Evolutionary conservation across 2,888 invertebrate genomes (phyloP).

Genomic region (Trilocha varians): DNA sequence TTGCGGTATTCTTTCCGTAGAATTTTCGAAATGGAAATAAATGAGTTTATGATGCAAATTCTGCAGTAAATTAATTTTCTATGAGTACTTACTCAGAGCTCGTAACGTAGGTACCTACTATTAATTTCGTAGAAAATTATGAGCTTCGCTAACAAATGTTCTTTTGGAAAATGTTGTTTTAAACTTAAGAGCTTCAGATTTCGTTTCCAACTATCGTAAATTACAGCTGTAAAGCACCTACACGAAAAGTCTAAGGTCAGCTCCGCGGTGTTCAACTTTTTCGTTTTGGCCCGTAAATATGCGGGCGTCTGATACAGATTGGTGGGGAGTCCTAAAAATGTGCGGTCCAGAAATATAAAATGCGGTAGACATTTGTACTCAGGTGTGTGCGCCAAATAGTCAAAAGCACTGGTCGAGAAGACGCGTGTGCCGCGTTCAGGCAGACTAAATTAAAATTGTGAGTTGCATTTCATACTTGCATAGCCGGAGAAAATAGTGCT

Average conservation of each 20-base stretch:
- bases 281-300: conserved; percentile 4
- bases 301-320: conserved; percentile 24
- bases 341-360: conserved; percentile 54
- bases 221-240: conserved; percentile 14
- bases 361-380: conserved; percentile 52
- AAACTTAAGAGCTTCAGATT: background rate
- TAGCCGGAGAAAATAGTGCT: background rate
- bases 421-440: conserved; percentile 28
- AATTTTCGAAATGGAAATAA: no score
- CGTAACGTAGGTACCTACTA: no score
- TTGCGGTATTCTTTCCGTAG: no score
- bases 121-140: no score
- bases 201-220: conserved; percentile 16
- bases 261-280: conserved; percentile 14
- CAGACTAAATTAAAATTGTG: conserved; percentile 32
- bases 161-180: no score
- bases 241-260: conserved; percentile 12
- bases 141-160: no score
- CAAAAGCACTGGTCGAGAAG: conserved; percentile 43
- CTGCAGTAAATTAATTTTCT: no score
- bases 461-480: conserved; percentile 23
- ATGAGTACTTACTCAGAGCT: no score
- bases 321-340: conserved; percentile 40
- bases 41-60: no score
- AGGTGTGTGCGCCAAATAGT: conserved; percentile 46